Evolutionary conservation across 2,113 vertebrate species (phyloP).

Genomic region (Callaeas wilsoni): DNA sequence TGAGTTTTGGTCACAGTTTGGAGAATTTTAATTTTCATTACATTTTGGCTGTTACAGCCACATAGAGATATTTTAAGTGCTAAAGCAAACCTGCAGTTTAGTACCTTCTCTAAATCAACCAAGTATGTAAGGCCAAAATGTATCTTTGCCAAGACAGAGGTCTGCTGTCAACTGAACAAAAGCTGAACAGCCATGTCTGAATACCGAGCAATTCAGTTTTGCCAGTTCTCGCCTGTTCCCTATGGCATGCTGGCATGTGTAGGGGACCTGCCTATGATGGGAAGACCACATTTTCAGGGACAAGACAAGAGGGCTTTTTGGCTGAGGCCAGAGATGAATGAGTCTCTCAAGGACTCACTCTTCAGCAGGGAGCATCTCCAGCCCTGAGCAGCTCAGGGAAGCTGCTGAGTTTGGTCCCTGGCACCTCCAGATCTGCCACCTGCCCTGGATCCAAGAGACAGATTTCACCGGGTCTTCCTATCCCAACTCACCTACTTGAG

Average conservation of each 20-base stretch:
- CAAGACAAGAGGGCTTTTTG: not conserved
- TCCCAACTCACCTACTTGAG: not conserved
- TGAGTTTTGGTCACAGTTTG: not conserved
- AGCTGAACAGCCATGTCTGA: not conserved
- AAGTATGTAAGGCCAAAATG: not conserved
- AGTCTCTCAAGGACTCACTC: not conserved
- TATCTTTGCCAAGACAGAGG: not conserved
- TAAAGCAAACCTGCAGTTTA: not conserved
- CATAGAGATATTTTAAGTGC: not conserved
- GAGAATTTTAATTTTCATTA: not conserved
- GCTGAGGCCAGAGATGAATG: not conserved
- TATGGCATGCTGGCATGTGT: rapidly evolving
- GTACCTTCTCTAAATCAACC: not conserved
- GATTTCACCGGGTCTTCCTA: not conserved
- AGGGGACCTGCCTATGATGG: not conserved
- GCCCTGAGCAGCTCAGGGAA: not conserved
- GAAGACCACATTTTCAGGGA: not conserved
- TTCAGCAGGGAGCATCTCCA: not conserved
- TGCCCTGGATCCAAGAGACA: not conserved
- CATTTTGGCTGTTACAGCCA: not conserved
- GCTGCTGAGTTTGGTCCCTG: not conserved
- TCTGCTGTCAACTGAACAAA: not conserved
- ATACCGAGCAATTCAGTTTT: not conserved
- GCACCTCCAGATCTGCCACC: not conserved
- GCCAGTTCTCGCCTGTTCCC: not conserved